Conservation (phyloP, 2,797 vertebrate genomes). For the Arnoldichthys spilopterus region DNA sequence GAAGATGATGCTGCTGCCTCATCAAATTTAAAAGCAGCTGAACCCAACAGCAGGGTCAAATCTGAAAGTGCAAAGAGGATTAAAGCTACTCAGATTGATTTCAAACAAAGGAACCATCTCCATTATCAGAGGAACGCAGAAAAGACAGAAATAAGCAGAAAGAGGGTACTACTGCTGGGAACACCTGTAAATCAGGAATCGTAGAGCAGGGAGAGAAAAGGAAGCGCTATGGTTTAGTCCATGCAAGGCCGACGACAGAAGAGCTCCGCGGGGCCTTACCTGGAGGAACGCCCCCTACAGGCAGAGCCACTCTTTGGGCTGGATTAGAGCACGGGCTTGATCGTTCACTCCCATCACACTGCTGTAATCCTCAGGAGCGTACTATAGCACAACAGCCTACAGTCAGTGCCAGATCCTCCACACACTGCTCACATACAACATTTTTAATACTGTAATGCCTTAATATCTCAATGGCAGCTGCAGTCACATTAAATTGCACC, state of each 20-base stretch:
- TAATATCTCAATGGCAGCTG: not conserved
- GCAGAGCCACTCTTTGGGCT: constrained; percentile 99
- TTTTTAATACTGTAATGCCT: not conserved
- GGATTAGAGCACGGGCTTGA: constrained; percentile 93
- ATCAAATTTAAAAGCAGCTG: constrained; percentile 9
- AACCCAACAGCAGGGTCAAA: constrained; percentile 24
- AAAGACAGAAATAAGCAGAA: not conserved
- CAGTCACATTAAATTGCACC: not conserved
- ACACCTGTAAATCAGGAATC: not conserved
- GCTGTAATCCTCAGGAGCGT: constrained; percentile 93
- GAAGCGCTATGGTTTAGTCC: constrained; percentile 43
- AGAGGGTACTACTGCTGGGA: not conserved
- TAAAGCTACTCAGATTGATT: not conserved
- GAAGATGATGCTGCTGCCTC: not conserved
- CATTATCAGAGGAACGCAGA: not conserved
- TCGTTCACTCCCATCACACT: constrained; percentile 92
- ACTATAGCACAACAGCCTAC: constrained; percentile 86
- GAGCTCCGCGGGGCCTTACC: constrained; percentile 79
- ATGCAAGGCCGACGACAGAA: constrained; percentile 42
- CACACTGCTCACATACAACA: constrained; percentile 50
- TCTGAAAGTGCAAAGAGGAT: constrained; percentile 12
- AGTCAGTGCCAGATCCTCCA: constrained; percentile 70
- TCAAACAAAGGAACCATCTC: not conserved
- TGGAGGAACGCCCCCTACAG: constrained; percentile 85
- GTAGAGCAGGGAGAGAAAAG: not conserved